Percentiles rank a stretch among this genome's conserved stretches.
phyloP scores from a whole-genome alignment of 2,888 invertebrate genomes.

The Vesta saturnalis region DNA sequence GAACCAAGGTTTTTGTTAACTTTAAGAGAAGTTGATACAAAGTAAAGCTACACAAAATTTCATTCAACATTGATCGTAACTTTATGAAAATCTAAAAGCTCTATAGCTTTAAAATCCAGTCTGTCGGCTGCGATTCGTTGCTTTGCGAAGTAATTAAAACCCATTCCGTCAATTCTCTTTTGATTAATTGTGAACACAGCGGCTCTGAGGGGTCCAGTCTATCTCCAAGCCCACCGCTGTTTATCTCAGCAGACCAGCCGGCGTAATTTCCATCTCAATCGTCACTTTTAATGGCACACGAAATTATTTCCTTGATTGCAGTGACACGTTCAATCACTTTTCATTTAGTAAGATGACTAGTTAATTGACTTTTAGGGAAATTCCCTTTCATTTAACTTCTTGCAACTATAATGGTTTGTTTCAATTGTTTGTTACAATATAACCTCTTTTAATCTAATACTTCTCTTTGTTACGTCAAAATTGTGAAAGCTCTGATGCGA shows the following conservation, averaged over 20 bases:
- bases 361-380: slow-evolving; percentile 61
- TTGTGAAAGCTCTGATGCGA: neutral
- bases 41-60: slow-evolving; percentile 14
- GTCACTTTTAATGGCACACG: slow-evolving; percentile 63
- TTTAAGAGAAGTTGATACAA: neutral
- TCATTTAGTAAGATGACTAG: slow-evolving; percentile 63
- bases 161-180: slow-evolving; percentile 62
- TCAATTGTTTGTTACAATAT: neutral
- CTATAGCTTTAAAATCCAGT: slow-evolving; percentile 36
- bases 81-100: slow-evolving; percentile 31
- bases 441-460: neutral
- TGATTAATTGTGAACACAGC: slow-evolving; percentile 62
- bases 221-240: slow-evolving; percentile 55
- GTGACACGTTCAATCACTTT: slow-evolving; percentile 64
- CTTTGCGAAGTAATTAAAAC: slow-evolving; percentile 60
- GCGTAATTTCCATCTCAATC: slow-evolving; percentile 64
- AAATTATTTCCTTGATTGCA: slow-evolving; percentile 64
- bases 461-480: neutral
- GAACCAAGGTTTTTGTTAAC: too few species aligned
- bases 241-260: slow-evolving; percentile 63
- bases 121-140: slow-evolving; percentile 43
- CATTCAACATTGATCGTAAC: slow-evolving; percentile 25
- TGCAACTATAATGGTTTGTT: slow-evolving; percentile 16
- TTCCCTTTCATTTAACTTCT: slow-evolving; percentile 32
- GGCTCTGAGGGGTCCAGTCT: slow-evolving; percentile 51